Percentiles rank a stretch among this genome's conserved stretches.
Evolutionary conservation across 2,113 vertebrate genomes (phyloP).

Genomic region (Suricata suricatta): DNA sequence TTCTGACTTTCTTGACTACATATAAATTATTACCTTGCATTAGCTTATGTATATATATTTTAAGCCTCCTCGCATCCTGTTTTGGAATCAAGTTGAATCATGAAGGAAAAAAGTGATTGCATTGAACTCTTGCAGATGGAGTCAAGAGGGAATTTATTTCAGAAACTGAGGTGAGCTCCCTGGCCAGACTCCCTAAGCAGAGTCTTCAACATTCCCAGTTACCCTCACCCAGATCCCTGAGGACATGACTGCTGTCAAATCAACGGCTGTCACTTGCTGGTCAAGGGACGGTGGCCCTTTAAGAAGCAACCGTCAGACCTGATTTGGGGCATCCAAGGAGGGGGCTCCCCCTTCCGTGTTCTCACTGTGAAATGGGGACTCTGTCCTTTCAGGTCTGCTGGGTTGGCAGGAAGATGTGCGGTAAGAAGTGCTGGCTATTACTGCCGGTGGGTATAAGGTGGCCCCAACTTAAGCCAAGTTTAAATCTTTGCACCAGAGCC

Average conservation of each 20-base stretch:
- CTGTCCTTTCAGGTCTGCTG: not conserved
- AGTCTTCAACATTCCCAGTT: not conserved
- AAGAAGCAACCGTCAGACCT: not conserved
- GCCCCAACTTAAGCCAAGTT: not conserved
- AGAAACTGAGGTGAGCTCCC: not conserved
- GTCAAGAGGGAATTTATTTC: not conserved
- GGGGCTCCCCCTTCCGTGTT: not conserved
- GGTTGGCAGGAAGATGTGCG: not conserved
- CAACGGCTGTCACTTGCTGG: not conserved
- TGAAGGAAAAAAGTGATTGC: not conserved
- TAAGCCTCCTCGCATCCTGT: not conserved
- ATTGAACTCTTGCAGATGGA: not conserved
- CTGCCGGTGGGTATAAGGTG: not conserved
- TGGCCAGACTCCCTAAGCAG: not conserved
- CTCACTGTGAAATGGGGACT: not conserved
- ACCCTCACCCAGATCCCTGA: not conserved
- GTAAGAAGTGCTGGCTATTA: not conserved
- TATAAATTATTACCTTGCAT: not conserved
- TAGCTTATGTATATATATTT: not conserved
- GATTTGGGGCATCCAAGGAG: not conserved
- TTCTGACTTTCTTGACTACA: not conserved
- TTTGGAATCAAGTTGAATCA: constrained; percentile 22
- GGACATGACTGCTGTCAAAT: not conserved
- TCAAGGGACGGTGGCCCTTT: not conserved
- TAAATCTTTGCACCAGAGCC: not conserved